A percentile compares a stretch with the other conserved stretches of the same genome.
Conservation (phyloP, 2,113 vertebrate species). For the Taxidea taxus region DNA sequence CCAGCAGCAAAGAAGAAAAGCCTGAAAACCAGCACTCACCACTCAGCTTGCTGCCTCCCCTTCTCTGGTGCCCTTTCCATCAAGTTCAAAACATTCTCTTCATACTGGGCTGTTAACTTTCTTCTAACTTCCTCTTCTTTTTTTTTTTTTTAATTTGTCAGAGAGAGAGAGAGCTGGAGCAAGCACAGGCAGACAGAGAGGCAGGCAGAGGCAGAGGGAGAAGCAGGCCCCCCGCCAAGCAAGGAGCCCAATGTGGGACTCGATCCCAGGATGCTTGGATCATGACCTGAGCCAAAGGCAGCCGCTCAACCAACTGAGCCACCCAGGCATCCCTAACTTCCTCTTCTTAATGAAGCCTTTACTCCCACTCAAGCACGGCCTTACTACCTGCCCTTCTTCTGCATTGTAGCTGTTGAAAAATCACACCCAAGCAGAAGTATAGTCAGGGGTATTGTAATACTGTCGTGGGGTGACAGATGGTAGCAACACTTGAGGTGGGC, state of each 20-base stretch:
- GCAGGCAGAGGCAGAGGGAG: no score
- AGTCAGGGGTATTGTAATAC: background rate
- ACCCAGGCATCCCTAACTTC: no score
- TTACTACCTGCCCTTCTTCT: background rate
- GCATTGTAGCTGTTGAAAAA: background rate
- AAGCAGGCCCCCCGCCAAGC: no score
- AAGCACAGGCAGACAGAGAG: no score
- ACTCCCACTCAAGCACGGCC: background rate
- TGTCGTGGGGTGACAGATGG: background rate
- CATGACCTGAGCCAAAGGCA: no score
- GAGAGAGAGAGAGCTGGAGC: no score
- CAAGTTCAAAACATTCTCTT: background rate
- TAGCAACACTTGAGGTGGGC: background rate
- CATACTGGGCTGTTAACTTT: background rate
- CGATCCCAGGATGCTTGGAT: no score
- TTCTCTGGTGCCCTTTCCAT: background rate
- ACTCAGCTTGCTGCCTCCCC: background rate
- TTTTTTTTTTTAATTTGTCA: no score
- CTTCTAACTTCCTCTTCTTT: background rate
- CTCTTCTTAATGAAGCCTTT: background rate
- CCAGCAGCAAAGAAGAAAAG: background rate
- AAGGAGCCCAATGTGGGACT: no score
- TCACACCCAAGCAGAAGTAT: background rate
- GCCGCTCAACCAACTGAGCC: no score
- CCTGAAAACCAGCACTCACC: background rate